A percentile compares a stretch with the other conserved stretches of the same genome.
phyloP scores from a whole-genome alignment of 2,888 invertebrate genomes.

The Eristalinus aeneus region DNA sequence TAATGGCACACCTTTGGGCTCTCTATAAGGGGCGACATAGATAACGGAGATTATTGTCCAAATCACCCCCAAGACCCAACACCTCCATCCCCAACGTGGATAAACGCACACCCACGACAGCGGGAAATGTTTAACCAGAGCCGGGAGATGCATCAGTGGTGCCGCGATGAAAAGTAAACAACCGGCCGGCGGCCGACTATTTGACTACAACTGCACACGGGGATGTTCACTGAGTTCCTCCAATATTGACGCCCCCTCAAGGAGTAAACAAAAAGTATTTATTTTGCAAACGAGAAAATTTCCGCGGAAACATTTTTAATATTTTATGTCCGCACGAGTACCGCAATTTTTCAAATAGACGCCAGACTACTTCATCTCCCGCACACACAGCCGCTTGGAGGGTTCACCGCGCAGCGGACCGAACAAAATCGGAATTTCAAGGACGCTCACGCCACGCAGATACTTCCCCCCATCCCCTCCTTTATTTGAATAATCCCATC shows the following conservation, averaged over 20 bases:
- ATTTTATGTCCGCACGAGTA: constrained; percentile 45
- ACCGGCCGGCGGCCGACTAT: constrained; percentile 14
- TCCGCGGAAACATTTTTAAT: constrained; percentile 47
- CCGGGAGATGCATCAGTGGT: constrained; percentile 29
- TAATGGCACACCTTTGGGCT: constrained; percentile 49
- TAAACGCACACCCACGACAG: neutral
- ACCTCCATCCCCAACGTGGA: neutral
- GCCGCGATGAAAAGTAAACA: constrained; percentile 52
- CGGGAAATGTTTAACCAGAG: constrained; percentile 27
- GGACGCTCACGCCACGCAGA: constrained; percentile 1
- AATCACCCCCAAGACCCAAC: neutral
- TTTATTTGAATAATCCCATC: constrained; percentile 7
- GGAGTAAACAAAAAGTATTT: constrained; percentile 59
- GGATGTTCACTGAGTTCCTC: constrained; percentile 12
- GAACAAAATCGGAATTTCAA: constrained; percentile 13
- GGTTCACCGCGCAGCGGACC: neutral
- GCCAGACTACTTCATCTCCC: constrained; percentile 11
- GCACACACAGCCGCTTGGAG: neutral
- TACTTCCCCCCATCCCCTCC: neutral
- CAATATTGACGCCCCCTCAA: constrained; percentile 27
- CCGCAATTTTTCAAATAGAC: constrained; percentile 21
- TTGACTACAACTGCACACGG: constrained; percentile 46
- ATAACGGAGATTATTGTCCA: neutral
- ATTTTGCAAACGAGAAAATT: constrained; percentile 44
- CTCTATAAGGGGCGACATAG: neutral